A percentile compares a stretch with the other conserved stretches of the same genome.
Conservation (phyloP, 1,140 invertebrate genomes). For the Drosophila micromelanica region DNA sequence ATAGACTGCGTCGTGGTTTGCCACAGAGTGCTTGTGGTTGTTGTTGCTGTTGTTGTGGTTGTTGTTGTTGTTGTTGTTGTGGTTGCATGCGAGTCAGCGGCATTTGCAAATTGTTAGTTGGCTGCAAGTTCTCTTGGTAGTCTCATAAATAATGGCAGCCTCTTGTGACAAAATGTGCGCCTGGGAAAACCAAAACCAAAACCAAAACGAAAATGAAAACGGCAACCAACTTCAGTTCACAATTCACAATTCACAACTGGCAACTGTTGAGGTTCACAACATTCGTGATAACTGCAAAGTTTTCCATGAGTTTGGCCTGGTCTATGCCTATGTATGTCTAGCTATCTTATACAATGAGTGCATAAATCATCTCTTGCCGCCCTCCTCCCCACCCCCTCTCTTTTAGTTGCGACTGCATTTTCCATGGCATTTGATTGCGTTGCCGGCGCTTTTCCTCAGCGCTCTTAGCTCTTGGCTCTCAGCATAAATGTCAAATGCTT, state of each 20-base stretch:
- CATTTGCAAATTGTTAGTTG: conserved; percentile 46
- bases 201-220: conserved; percentile 11
- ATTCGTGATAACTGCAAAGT: conserved; percentile 76
- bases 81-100: conserved; percentile 29
- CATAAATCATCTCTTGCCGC: conserved; percentile 73
- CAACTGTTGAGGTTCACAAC: conserved; percentile 41
- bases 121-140: conserved; percentile 15
- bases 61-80: conserved; percentile 6
- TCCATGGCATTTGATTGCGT: conserved; percentile 62
- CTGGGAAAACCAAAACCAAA: conserved; percentile 63
- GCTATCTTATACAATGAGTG: conserved; percentile 75
- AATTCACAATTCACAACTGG: conserved; percentile 2
- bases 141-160: conserved; percentile 72
- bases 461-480: conserved; percentile 18
- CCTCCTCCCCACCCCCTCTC: not conserved
- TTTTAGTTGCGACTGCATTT: conserved; percentile 7
- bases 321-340: conserved; percentile 29
- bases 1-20: conserved; percentile 72
- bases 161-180: conserved; percentile 76
- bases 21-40: conserved; percentile 34
- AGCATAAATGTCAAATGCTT: conserved; percentile 79
- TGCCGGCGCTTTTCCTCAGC: conserved; percentile 53
- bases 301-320: conserved; percentile 56
- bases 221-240: not conserved
- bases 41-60: conserved; percentile 16